These are phyloP conservation scores for Drosophila robusta DNA, from an alignment of 2,888 invertebrate species.

Conservation along the genomic window DNA sequence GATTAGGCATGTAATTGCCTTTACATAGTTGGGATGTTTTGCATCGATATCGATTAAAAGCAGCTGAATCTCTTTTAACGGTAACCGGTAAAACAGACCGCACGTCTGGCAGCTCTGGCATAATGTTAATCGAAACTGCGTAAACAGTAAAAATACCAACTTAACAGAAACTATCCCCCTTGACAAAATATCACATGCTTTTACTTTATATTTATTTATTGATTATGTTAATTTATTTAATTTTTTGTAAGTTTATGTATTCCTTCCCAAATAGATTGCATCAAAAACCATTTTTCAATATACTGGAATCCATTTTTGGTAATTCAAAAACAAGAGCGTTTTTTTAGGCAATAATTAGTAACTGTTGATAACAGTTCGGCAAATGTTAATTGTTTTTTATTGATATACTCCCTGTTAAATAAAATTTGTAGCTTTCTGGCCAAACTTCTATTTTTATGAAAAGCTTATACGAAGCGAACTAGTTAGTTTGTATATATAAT, in stretches of 20 bases:
- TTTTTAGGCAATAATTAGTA: neutral
- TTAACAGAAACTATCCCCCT: slow-evolving; percentile 9
- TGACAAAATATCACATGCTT: neutral
- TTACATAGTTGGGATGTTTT: neutral
- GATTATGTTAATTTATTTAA: neutral
- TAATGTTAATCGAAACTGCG: neutral
- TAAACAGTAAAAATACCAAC: slow-evolving; percentile 7
- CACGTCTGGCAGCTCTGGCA: slow-evolving; percentile 14
- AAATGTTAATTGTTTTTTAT: neutral
- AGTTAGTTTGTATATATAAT: neutral
- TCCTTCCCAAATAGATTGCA: neutral
- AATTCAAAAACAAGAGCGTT: neutral
- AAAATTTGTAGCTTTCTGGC: slow-evolving; percentile 3
- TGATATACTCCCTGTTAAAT: slow-evolving; percentile 6
- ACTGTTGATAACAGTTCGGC: neutral
- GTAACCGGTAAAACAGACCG: neutral
- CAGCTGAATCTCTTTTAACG: neutral
- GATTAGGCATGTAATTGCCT: no score
- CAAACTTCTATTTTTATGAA: neutral
- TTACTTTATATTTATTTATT: neutral
- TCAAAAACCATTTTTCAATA: neutral
- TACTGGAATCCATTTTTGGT: no score
- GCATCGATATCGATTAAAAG: neutral
- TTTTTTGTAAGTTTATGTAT: neutral
- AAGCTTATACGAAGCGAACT: neutral